Conservation (phyloP, 2,113 vertebrate genomes). For the Myodes glareolus region DNA sequence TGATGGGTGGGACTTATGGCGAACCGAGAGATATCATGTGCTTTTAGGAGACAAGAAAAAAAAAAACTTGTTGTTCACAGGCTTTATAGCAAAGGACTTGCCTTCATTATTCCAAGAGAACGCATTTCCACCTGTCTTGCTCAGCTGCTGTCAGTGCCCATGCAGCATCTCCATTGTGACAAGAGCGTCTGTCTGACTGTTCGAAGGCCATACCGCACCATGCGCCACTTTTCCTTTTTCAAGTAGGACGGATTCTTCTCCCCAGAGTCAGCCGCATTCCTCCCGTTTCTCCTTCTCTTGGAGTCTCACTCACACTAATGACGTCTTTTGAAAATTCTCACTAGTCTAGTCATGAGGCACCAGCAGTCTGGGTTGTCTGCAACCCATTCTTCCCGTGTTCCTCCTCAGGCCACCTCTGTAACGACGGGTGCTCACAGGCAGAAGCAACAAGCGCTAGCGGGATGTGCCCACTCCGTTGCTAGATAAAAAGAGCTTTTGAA, state of each 20-base stretch:
- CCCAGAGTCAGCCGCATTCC: neutral
- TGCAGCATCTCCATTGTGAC: accelerated
- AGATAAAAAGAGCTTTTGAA: neutral
- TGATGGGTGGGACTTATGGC: neutral
- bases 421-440: neutral
- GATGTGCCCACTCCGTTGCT: neutral
- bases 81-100: neutral
- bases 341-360: neutral
- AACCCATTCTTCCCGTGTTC: neutral
- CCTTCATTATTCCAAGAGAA: neutral
- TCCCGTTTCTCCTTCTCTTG: neutral
- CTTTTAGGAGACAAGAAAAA: neutral
- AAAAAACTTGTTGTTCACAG: neutral
- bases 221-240: neutral
- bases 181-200: accelerated
- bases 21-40: neutral
- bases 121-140: too few relatives aligned
- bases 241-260: neutral
- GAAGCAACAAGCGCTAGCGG: neutral
- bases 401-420: neutral
- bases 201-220: accelerated
- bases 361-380: neutral
- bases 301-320: neutral
- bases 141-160: neutral
- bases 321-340: neutral